A percentile compares a stretch with the other conserved stretches of the same genome.
These are phyloP conservation scores for Rhynchonema sp. DNA, from an alignment of 2,888 invertebrate species.

Conservation along the genomic window DNA sequence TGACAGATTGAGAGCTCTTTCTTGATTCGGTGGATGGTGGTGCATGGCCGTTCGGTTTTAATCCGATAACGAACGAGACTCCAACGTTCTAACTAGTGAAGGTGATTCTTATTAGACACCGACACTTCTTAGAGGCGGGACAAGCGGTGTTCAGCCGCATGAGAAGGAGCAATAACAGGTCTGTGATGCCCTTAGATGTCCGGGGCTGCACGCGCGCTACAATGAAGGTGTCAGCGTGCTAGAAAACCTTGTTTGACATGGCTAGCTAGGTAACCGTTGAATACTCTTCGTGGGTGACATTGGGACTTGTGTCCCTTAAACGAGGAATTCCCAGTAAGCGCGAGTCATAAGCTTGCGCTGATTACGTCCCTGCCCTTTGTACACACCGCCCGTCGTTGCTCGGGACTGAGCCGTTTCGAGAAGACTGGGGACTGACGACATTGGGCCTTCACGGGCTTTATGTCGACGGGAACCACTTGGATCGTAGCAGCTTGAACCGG, in stretches of 20 bases:
- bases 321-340: not conserved
- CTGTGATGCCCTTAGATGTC: not conserved
- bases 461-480: not conserved
- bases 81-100: slow-evolving; percentile 13
- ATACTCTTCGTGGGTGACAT: slow-evolving; percentile 49
- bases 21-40: not conserved
- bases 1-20: not conserved
- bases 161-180: not conserved
- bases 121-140: slow-evolving; percentile 33
- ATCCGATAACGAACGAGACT: not conserved
- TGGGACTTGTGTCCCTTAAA: not conserved
- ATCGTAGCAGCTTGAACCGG: not conserved
- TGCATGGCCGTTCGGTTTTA: not conserved
- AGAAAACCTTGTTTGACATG: slow-evolving; percentile 36
- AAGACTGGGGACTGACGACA: not conserved
- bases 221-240: slow-evolving; percentile 32
- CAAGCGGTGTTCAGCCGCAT: not conserved
- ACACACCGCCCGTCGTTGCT: not conserved
- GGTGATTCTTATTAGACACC: slow-evolving; percentile 26
- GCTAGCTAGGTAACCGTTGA: slow-evolving; percentile 16
- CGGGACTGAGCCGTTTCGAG: not conserved
- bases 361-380: not conserved
- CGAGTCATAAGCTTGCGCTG: not conserved
- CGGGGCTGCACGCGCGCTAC: not conserved
- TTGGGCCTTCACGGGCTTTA: not conserved